A percentile compares a stretch with the other conserved stretches of the same genome.
Evolutionary conservation across 1,140 invertebrate species (phyloP).

Genomic region (Anastrepha obliqua): DNA sequence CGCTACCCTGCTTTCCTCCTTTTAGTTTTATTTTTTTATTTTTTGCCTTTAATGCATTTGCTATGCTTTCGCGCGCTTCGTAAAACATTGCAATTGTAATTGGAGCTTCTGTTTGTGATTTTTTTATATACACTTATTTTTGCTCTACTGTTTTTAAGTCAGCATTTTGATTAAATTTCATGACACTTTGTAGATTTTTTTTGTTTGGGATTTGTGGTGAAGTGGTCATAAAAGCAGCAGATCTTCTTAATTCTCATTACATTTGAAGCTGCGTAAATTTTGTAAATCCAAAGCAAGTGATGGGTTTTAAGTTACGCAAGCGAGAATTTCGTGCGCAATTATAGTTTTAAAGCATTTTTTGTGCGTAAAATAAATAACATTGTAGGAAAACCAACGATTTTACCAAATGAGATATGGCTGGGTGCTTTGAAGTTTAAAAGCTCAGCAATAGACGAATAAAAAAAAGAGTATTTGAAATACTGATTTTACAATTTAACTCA

Average conservation of each 20-base stretch:
- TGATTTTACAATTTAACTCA: too few species aligned
- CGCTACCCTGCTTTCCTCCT: background rate
- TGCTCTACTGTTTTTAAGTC: background rate
- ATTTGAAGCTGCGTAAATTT: background rate
- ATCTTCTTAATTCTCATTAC: background rate
- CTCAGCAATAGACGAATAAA: too few species aligned
- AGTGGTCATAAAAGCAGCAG: background rate
- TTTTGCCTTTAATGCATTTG: background rate
- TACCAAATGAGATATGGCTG: too few species aligned
- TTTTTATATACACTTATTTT: background rate
- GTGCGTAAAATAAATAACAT: too few species aligned
- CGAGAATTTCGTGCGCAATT: too few species aligned
- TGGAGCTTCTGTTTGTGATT: background rate
- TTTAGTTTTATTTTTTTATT: background rate
- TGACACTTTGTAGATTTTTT: background rate
- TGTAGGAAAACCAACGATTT: too few species aligned
- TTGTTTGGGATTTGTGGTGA: background rate
- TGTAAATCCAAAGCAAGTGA: background rate
- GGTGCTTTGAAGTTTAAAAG: too few species aligned
- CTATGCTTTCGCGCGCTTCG: background rate
- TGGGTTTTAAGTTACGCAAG: background rate
- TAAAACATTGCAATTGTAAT: background rate
- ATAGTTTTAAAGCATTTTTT: too few species aligned
- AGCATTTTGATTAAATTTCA: constrained; percentile 35
- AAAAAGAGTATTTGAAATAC: too few species aligned